Base-by-base conservation (phyloP, 2,113 vertebrate species). In the Fregata magnificens region DNA sequence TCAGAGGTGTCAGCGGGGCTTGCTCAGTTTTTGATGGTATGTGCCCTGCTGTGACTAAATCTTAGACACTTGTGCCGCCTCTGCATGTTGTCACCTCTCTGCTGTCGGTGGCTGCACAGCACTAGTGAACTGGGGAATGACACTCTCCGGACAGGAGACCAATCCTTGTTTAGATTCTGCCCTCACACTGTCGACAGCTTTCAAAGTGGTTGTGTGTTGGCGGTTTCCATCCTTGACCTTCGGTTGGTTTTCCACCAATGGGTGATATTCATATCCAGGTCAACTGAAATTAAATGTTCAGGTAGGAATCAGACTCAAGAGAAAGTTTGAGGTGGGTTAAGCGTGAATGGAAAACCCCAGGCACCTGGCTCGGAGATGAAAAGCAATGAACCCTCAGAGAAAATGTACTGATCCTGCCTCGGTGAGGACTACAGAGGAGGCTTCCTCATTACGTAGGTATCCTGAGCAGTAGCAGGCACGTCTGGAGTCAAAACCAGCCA, bases 181-280 rank as follows among this genome's bases (percentile, higher is more conserved):
- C 26, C 56, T 71, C 25, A 5, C 17, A 0, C 31, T 71, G 49
- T 34, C 1, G 0, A 9, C 38, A 40, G 4, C 29, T 24, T 63
- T 47, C 50, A 22, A 55, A 63, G 2, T 5, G 9, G 47, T 50
- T 25, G 50, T 36, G 58, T 28, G 34, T 40, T 55, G 25, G 61
- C 71, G 22, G 62, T 17, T 53, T 52, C 45, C 29, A 13, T 61
- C 34, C 45, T 45, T 45, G 24, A 24, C n/a, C 44, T 86, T 36
- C 11, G n/a, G 31, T 28, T 25, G 45, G 32, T 28, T 45, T 56
- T 53, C 31, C 29, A 55, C 69, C 32, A 17, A 8, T 4, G 7
- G 38, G 28, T 40, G n/a, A 13, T n/a, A 19, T 13, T 47, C 29
- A 12, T 29, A 16, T 12, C 47, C 24, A 9, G 25, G 26, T 29